phyloP scores from a whole-genome alignment of 2,888 invertebrate genomes.

The Sesia apiformis region DNA sequence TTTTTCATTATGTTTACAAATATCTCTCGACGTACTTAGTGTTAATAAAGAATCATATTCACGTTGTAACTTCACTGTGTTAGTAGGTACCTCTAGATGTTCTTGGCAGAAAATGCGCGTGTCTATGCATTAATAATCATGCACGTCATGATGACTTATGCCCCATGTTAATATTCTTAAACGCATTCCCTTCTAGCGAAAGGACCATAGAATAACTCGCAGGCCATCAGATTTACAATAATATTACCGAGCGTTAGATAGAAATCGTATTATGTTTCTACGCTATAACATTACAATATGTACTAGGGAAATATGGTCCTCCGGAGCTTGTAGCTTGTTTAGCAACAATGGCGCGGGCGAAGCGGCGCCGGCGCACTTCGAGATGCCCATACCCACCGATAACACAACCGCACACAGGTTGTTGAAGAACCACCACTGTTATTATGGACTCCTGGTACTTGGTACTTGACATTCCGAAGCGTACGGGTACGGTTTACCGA shows the following conservation, averaged over 20 bases:
- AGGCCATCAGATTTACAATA: neutral
- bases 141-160: too few species aligned
- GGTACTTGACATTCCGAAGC: constrained; percentile 7
- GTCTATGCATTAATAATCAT: too few species aligned
- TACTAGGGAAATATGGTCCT: neutral
- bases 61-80: too few species aligned
- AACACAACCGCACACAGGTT: constrained; percentile 19
- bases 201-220: neutral
- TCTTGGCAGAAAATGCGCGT: too few species aligned
- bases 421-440: constrained; percentile 4
- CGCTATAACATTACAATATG: neutral
- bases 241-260: neutral
- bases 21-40: too few species aligned
- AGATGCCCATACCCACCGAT: constrained; percentile 24
- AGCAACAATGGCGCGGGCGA: constrained; percentile 22
- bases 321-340: constrained; percentile 5
- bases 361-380: constrained; percentile 21
- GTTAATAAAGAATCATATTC: too few species aligned
- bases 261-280: neutral
- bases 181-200: neutral
- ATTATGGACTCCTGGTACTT: neutral
- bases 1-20: too few species aligned
- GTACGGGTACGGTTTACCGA: neutral
- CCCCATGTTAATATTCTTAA: too few species aligned
- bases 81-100: too few species aligned